These are phyloP conservation scores for Ridgeia piscesae DNA, from an alignment of 1,140 invertebrate species.

Conservation along the genomic window DNA sequence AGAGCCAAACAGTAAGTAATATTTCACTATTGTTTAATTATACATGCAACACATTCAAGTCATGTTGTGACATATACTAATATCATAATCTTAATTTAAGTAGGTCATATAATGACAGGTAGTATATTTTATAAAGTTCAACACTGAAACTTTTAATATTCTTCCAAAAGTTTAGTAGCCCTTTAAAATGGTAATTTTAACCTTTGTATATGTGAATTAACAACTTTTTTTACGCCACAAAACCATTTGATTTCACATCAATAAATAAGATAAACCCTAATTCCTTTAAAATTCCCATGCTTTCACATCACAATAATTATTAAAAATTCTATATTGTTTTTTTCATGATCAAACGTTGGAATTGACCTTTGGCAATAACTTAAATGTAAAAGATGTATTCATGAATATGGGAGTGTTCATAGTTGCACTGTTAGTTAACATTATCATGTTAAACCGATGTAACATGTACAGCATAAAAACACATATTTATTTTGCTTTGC, in stretches of 20 bases:
- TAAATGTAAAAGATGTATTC: background rate
- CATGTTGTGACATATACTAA: too few species aligned
- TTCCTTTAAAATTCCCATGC: background rate
- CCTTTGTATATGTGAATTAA: background rate
- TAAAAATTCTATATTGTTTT: background rate
- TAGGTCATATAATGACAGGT: background rate
- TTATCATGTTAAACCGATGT: too few species aligned
- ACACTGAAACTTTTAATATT: too few species aligned
- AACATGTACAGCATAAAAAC: too few species aligned
- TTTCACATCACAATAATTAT: background rate
- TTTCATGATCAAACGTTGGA: background rate
- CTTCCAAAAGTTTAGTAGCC: background rate
- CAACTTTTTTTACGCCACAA: background rate
- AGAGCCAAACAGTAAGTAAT: too few species aligned
- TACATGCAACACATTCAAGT: too few species aligned
- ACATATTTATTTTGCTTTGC: too few species aligned
- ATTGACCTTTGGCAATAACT: background rate
- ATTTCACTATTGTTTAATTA: too few species aligned
- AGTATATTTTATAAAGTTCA: background rate
- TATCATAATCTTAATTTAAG: background rate
- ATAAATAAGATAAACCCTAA: background rate
- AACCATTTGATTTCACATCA: background rate
- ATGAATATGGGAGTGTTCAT: too few species aligned
- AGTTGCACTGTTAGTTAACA: too few species aligned
- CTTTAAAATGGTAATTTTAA: background rate